A percentile compares a stretch with the other conserved stretches of the same genome.
Evolutionary conservation across 2,113 vertebrate genomes (phyloP).

Genomic region (Clupea harengus): DNA sequence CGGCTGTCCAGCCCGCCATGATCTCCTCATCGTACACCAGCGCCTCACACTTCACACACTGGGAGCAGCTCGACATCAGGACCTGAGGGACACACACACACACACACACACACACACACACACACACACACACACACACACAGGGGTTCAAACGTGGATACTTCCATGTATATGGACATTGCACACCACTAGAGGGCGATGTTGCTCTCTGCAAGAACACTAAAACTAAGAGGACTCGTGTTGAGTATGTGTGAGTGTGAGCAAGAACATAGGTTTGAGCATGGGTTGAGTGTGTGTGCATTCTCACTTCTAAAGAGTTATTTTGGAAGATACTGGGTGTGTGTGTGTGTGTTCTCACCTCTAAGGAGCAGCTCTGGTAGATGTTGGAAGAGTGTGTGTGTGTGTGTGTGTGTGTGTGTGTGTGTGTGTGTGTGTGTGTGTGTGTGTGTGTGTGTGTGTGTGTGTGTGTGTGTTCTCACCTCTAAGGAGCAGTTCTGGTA

Average conservation of each 20-base stretch:
- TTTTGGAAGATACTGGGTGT: neutral
- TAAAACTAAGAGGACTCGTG: too few species aligned
- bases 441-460: too few species aligned
- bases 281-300: too few species aligned
- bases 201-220: neutral
- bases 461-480: too few species aligned
- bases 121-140: neutral
- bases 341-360: neutral
- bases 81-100: conserved; percentile 70
- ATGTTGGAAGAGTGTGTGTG: conserved; percentile 72
- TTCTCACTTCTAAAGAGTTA: too few species aligned
- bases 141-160: neutral
- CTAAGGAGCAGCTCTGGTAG: conserved; percentile 57
- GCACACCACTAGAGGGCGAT: neutral
- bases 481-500: too few species aligned
- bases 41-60: conserved; percentile 73
- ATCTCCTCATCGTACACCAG: conserved; percentile 98
- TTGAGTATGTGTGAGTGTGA: too few species aligned
- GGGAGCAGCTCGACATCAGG: conserved; percentile 97
- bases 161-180: too few species aligned
- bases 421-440: too few species aligned
- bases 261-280: too few species aligned
- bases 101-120: neutral
- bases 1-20: conserved; percentile 96
- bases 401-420: neutral